Conservation (phyloP, 1,140 invertebrate species). For the Trialeurodes vaporariorum region DNA sequence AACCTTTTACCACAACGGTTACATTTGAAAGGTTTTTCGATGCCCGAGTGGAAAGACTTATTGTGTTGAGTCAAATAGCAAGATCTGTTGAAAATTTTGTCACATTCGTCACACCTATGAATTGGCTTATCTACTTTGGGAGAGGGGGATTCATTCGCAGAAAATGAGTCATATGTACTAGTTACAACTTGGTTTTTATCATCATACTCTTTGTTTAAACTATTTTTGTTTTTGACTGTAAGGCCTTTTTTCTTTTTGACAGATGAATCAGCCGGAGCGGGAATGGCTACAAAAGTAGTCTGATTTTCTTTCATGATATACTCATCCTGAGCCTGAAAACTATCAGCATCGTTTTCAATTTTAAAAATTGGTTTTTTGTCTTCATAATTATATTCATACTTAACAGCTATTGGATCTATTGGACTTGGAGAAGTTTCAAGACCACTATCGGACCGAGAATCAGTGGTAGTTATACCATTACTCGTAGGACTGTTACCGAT, state of each 20-base stretch:
- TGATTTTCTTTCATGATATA: background rate
- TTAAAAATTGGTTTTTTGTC: background rate
- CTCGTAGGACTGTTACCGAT: background rate
- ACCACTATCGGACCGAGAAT: background rate
- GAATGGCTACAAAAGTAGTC: background rate
- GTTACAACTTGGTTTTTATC: background rate
- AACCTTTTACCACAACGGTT: conserved; percentile 72
- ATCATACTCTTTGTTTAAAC: background rate
- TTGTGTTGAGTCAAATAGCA: conserved; percentile 84
- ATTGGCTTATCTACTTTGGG: background rate
- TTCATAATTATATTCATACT: background rate
- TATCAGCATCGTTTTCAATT: background rate
- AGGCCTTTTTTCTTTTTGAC: background rate
- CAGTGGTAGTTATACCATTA: background rate
- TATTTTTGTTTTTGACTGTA: background rate
- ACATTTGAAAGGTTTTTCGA: conserved; percentile 72
- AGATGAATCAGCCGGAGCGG: background rate
- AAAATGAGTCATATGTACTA: background rate
- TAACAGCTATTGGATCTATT: background rate
- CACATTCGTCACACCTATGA: conserved; percentile 55
- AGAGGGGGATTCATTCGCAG: background rate
- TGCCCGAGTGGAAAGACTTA: conserved; percentile 72
- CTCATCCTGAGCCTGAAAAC: background rate
- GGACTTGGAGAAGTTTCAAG: background rate
- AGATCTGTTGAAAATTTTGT: conserved; percentile 71